Evolutionary conservation across 1,140 invertebrate species (phyloP), one percentile per base, ranked within the genome.

Genomic region (Bombus picipes): DNA sequence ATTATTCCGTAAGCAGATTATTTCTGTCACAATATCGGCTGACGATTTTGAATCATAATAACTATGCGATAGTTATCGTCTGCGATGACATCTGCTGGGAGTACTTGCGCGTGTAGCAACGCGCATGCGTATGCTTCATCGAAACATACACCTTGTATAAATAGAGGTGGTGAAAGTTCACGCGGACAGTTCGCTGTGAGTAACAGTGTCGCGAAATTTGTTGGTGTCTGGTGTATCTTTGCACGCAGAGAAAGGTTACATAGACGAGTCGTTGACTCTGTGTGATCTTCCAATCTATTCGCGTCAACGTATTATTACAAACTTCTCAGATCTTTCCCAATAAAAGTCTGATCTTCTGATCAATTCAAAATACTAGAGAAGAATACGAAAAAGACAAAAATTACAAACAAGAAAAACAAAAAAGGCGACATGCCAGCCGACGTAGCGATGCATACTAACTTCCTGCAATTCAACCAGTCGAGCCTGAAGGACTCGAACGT

Each of bases 341-440:
- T 6, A 0, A 2, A 37, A 9, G 9, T 18, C 22, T 5, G n/a
- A 71, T 28, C 34, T 34, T 57, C 81, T 18, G 47, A 68, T 28
- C 71, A 43, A 65, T 68, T 66, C 34, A 65, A 8, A 34, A 22
- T n/a, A 34, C 18, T 2, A 53, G 47, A 68, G 15, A 18, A 39
- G 53, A 75, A 25, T 8, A 75, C 0, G 3, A 47, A 74, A 25
- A 34, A 34, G 28, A 37, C 28, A 53, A 34, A 75, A n/a, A 75
- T 43, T 53, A 53, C 18, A 57, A 81, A 39, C 18, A n/a, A 41
- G 43, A 18, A 74, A 32, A 73, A 47, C 39, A 59, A 79, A 71
- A 74, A 43, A 65, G n/a, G 4, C 71, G 93, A 92, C 71, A 95
- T 95, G 95, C 95, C 95, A 43, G 94, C 93, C 43, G 94, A 95